Conservation (phyloP, 2,888 invertebrate genomes). For the Dusona sp. region DNA sequence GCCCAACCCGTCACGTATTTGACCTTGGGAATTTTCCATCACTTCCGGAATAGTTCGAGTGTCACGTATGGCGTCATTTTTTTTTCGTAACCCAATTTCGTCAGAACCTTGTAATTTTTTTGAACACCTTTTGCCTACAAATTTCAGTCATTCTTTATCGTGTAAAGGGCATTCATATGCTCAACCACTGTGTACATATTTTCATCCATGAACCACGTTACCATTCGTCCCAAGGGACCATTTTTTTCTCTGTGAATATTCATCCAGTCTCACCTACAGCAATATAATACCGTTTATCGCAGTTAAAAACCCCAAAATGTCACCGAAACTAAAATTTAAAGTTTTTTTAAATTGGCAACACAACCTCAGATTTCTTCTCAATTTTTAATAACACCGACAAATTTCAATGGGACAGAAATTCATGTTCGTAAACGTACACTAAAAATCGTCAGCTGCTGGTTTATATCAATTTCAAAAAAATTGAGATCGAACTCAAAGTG, state of each 20-base stretch:
- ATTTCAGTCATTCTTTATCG: background rate
- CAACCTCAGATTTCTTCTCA: background rate
- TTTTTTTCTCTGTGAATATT: background rate
- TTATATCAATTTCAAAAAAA: background rate
- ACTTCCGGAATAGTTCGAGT: slow-evolving; percentile 16
- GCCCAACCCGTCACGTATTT: background rate
- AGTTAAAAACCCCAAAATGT: background rate
- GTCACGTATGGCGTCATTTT: background rate
- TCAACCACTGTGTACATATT: background rate
- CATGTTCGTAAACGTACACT: background rate
- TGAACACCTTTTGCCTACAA: background rate
- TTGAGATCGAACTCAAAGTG: background rate
- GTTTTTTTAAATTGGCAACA: background rate
- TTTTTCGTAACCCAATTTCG: background rate
- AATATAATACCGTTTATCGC: background rate
- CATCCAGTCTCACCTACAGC: background rate
- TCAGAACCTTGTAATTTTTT: background rate
- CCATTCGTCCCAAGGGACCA: background rate
- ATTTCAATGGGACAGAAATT: background rate
- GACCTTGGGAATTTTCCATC: background rate
- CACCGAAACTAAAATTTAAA: background rate
- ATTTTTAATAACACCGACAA: background rate
- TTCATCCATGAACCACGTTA: background rate
- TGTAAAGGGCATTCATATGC: background rate
- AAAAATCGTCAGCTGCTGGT: background rate